Evolutionary conservation across 1,140 invertebrate genomes (phyloP).

Genomic region (Macrobrachium nipponense): DNA sequence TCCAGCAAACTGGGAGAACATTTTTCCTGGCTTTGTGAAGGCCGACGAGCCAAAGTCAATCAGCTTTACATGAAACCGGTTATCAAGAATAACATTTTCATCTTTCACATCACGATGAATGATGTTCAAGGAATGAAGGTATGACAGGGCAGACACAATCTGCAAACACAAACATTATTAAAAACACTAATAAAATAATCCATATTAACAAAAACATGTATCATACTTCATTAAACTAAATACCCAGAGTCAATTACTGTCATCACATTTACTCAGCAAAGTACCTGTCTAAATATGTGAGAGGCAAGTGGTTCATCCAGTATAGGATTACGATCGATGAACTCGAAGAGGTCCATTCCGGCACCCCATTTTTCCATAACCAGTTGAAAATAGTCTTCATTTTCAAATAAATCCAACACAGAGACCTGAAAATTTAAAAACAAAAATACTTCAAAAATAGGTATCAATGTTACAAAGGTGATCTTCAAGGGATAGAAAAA

Average conservation of each 20-base stretch:
- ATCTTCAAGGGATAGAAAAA: not conserved
- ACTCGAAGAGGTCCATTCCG: slow-evolving; percentile 85
- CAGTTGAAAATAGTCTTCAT: slow-evolving; percentile 79
- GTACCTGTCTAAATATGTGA: slow-evolving; percentile 81
- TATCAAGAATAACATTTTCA: slow-evolving; percentile 82
- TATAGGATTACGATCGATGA: slow-evolving; percentile 78
- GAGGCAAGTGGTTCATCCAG: slow-evolving; percentile 79
- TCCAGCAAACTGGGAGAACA: slow-evolving; percentile 82
- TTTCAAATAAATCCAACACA: slow-evolving; percentile 80
- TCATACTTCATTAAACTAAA: slow-evolving; percentile 12
- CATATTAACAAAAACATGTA: slow-evolving; percentile 24
- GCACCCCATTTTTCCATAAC: slow-evolving; percentile 86
- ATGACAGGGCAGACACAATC: slow-evolving; percentile 78
- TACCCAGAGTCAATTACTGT: not conserved
- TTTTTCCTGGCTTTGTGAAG: slow-evolving; percentile 73
- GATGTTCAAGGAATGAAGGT: slow-evolving; percentile 77
- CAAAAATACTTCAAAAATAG: not conserved
- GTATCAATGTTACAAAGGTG: not conserved
- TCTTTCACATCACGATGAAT: slow-evolving; percentile 82
- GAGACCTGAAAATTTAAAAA: slow-evolving; percentile 68
- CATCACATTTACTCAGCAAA: not conserved
- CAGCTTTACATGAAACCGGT: slow-evolving; percentile 80
- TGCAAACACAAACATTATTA: slow-evolving; percentile 65
- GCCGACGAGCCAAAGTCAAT: slow-evolving; percentile 85
- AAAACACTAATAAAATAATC: not conserved